Base-by-base conservation (phyloP, 2,888 invertebrate species). In the Melolontha melolontha region DNA sequence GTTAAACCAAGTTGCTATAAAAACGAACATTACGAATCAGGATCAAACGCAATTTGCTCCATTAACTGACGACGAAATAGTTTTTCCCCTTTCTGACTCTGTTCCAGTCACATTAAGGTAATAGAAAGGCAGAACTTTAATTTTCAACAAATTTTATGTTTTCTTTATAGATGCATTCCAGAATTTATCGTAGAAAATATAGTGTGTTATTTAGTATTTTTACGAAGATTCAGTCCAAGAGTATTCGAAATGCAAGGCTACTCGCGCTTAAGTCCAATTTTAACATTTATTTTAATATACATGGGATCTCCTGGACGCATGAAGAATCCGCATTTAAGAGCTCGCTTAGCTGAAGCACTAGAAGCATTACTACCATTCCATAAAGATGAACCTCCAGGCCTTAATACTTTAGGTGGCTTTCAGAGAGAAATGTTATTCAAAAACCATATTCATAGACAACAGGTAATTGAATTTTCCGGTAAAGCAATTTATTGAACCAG, bases 281-380 rank as follows among this genome's bases (percentile, higher is more conserved):
- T 95, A 49, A 91, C 92, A 0, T 89, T 95, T 79, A 91, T 97
- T 16, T 83, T 97, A 27, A 88, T 92, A 1, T 93, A 93, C 77
- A 97, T 97, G 96, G 96, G 96, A 0, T 93, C 93, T 63, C 88
- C 92, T 0, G 73, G 76, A 39, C 76, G 78, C 12, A 90, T 95
- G 69, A 91, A 92, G 77, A 98, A 97, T 85, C 97, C 98, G 0
- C 97, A 98, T 85, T 84, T 97, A 67, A 89, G 97, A 70, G 97
- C 97, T 0, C 89, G 92, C 64, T 83, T 98, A 69, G 97, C 97
- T 0, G 96, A 97, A 81, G 93, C 93, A 57, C 84, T 98, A 10
- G 96, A 97, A 78, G 90, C 93, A 6, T 87, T 98, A 78, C 82
- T 97, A 75, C 97, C 97, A 0, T 86, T 86, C 72, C 86, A 87